These are phyloP conservation scores for Mormyrus proboscirostris DNA, from an alignment of 2,797 vertebrate species.

Conservation along the genomic window DNA sequence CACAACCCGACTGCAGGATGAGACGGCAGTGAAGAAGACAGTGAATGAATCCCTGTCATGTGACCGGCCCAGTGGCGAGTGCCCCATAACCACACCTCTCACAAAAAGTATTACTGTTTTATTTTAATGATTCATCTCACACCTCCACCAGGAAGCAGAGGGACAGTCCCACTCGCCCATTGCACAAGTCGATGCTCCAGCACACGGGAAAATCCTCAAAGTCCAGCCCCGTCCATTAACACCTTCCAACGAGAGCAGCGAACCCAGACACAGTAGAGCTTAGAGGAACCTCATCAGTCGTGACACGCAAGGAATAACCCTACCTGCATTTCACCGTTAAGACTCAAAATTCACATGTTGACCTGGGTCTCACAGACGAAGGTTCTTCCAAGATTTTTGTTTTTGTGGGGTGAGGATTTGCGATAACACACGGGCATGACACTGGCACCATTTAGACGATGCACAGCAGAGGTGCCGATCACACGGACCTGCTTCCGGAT, in stretches of 20 bases:
- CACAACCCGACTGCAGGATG: neutral
- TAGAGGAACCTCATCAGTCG: neutral
- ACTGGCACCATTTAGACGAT: neutral
- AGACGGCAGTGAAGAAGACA: neutral
- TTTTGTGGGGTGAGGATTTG: neutral
- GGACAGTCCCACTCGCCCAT: too few species aligned
- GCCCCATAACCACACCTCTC: neutral
- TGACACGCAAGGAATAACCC: neutral
- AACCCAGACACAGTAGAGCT: neutral
- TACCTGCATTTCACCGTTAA: neutral
- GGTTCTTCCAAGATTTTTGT: neutral
- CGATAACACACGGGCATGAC: neutral
- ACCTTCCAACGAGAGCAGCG: neutral
- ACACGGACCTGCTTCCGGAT: neutral
- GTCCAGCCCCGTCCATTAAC: neutral
- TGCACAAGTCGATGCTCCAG: neutral
- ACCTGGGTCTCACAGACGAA: neutral
- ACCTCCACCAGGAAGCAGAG: neutral
- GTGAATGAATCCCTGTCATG: neutral
- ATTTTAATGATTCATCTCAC: neutral
- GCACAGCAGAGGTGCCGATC: neutral
- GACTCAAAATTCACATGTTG: neutral
- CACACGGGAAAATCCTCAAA: neutral
- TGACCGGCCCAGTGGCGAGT: neutral
- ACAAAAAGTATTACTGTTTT: neutral